Conservation (phyloP, 2,113 vertebrate species). For the Eonycteris spelaea region DNA sequence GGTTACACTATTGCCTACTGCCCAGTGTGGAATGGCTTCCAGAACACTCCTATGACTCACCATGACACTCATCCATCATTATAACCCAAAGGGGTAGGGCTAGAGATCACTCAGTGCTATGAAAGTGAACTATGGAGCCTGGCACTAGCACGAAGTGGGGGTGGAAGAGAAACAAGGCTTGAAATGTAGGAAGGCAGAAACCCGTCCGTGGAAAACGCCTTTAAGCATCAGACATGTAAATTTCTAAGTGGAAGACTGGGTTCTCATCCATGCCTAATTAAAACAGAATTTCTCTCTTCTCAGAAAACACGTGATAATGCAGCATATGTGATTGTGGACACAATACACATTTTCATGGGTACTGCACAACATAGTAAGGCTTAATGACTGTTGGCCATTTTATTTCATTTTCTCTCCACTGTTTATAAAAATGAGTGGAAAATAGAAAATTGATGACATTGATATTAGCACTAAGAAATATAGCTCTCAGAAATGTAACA, state of each 20-base stretch:
- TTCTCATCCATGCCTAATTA: conserved; percentile 33
- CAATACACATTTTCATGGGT: neutral
- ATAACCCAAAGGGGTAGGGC: neutral
- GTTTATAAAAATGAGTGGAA: conserved; percentile 29
- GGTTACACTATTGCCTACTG: neutral
- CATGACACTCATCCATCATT: neutral
- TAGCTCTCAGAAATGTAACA: neutral
- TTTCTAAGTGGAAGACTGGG: neutral
- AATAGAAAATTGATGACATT: neutral
- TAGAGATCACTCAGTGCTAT: neutral
- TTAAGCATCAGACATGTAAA: neutral
- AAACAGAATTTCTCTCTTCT: conserved; percentile 47
- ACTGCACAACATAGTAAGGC: neutral
- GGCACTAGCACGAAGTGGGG: too few species aligned
- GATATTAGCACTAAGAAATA: neutral
- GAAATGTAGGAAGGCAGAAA: neutral
- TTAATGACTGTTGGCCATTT: neutral
- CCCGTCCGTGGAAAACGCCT: neutral
- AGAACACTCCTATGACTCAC: neutral
- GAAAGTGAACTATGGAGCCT: neutral
- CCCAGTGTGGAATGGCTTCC: neutral
- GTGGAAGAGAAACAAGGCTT: neutral
- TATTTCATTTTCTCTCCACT: conserved; percentile 26
- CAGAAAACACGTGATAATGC: neutral
- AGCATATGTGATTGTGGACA: neutral